phyloP scores from a whole-genome alignment of 1,140 invertebrate species.

The Schlechtendalia chinensis region DNA sequence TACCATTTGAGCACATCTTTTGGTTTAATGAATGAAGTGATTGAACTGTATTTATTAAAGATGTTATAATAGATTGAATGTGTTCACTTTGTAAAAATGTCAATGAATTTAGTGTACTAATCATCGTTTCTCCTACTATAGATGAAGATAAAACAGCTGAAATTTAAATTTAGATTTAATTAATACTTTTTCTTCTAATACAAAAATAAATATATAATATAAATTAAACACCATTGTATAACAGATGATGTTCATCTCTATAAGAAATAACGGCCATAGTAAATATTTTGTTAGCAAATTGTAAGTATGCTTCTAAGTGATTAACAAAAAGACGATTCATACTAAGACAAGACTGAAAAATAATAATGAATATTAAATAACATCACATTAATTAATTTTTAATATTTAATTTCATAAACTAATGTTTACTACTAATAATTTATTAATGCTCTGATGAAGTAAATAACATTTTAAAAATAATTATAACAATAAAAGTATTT shows the following conservation, averaged over 20 bases:
- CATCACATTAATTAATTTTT: neutral
- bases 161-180: neutral
- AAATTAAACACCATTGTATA: slow-evolving; percentile 18
- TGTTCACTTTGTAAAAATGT: slow-evolving; percentile 36
- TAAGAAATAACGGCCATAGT: neutral
- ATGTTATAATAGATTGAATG: slow-evolving; percentile 28
- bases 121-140: slow-evolving; percentile 44
- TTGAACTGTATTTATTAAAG: slow-evolving; percentile 45
- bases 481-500: neutral
- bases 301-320: slow-evolving; percentile 37
- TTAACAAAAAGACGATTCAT: slow-evolving; percentile 39
- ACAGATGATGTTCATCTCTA: slow-evolving; percentile 13
- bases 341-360: slow-evolving; percentile 32
- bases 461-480: no score
- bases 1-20: slow-evolving; percentile 38
- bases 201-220: neutral
- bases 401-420: neutral
- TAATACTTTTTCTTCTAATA: neutral
- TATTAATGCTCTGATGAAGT: no score
- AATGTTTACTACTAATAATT: no score
- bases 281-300: slow-evolving; percentile 42
- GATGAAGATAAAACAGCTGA: slow-evolving; percentile 36
- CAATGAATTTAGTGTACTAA: slow-evolving; percentile 31
- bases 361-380: neutral
- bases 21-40: slow-evolving; percentile 37